phyloP scores from a whole-genome alignment of 1,140 invertebrate species.

The Cotesia typhae region DNA sequence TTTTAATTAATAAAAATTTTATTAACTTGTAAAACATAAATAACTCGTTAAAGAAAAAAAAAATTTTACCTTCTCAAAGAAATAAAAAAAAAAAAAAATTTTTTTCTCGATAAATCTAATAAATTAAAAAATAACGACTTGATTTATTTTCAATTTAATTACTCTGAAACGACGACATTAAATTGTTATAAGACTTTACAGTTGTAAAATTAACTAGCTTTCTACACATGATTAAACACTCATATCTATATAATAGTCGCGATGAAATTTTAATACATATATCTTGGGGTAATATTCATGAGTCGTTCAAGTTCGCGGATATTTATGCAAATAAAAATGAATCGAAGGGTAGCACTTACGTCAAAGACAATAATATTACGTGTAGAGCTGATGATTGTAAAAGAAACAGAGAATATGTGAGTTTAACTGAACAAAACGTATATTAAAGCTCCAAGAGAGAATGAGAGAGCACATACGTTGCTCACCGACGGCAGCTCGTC shows the following conservation, averaged over 20 bases:
- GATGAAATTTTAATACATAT: too few relatives aligned
- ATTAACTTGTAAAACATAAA: not conserved
- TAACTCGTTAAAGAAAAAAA: not conserved
- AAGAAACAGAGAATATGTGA: not conserved
- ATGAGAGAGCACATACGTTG: slow-evolving; percentile 9
- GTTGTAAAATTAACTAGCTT: too few relatives aligned
- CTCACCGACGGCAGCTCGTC: slow-evolving; percentile 36
- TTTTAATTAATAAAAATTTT: not conserved
- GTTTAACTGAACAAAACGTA: too few relatives aligned
- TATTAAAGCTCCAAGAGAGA: slow-evolving; percentile 15
- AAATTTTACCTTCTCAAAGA: too few relatives aligned
- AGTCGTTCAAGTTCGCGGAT: too few relatives aligned
- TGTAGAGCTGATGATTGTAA: slow-evolving; percentile 1
- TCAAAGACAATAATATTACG: slow-evolving; percentile 8
- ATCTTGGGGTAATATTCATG: too few relatives aligned
- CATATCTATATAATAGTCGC: too few relatives aligned
- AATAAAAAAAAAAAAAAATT: too few relatives aligned
- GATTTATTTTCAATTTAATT: not conserved
- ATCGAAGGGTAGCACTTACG: not conserved
- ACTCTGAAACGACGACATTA: too few relatives aligned
- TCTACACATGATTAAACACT: too few relatives aligned
- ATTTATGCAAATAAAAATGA: not conserved
- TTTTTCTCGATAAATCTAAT: not conserved
- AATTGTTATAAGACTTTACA: too few relatives aligned
- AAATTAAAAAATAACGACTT: too few relatives aligned